Base-by-base conservation (phyloP, 2,797 vertebrate species). In the Mormyrus hasselquistii region DNA sequence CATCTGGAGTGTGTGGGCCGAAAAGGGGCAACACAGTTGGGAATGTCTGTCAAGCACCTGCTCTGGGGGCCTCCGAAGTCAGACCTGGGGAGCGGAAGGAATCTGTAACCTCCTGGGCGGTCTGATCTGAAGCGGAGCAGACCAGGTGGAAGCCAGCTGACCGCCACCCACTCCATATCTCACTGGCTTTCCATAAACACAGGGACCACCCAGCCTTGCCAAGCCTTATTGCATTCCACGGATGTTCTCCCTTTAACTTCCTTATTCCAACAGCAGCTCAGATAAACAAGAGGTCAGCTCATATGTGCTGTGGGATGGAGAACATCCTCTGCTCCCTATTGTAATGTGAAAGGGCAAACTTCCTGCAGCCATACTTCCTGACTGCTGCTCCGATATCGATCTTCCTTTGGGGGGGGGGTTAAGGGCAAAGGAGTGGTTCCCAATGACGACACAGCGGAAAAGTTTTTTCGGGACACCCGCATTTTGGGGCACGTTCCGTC, bases 1-100 rank as follows among this genome's bases (percentile, higher is more conserved):
- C 90, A 90, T 91, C 91, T 92, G 91, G 82, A 88, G 90, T 89
- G 90, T 88, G 89, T 10, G n/a, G 22, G 22, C 44, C n/a, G 9
- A 6, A 34, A 44, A 38, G 38, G n/a, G n/a, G 47, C 9, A 4
- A 52, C 8, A 10, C 44, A n/a, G 44, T 52, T 52, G 82, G 82
- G 47, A n/a, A 52, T 84, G 82, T 50, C 44, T 84, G 41, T 87
- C 7, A 86, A 79, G 83, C 85, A 87, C 85, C 85, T 87, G 50
- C 53, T 38, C 82, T n/a, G 14, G 85, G 29, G 85, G 25, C 53
- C 29, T 87, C 29, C 8, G 53, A 55, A 87, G 76, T 50, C 2
- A 14, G n/a, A 49, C n/a, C 34, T 44, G 14, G 50, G 44, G 62
- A 7, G 79, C 49, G 47, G 19, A n/a, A 44, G n/a, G 49, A 52